These are phyloP conservation scores for Masticophis lateralis DNA, from an alignment of 2,797 vertebrate species.

Conservation along the genomic window DNA sequence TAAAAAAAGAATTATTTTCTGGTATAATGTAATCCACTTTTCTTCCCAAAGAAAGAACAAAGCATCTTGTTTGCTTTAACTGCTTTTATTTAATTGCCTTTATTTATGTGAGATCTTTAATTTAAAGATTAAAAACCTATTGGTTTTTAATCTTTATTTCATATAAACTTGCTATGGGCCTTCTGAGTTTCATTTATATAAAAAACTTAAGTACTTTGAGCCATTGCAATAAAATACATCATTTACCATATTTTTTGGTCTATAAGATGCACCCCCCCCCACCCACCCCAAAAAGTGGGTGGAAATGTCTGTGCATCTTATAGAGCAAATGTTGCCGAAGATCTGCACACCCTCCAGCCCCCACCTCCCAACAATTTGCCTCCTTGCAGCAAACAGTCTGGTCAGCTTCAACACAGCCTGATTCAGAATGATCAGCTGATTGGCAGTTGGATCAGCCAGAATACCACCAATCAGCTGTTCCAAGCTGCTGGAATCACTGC, in stretches of 20 bases:
- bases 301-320: too few species aligned
- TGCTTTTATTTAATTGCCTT: background rate
- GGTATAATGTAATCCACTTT: conserved; percentile 32
- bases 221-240: background rate
- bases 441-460: too few species aligned
- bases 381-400: too few species aligned
- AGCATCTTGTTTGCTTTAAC: background rate
- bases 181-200: background rate
- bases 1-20: conserved; percentile 32
- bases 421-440: too few species aligned
- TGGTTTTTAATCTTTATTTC: background rate
- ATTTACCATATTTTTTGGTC: background rate
- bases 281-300: too few species aligned
- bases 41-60: conserved; percentile 9
- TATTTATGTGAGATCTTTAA: background rate
- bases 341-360: too few species aligned
- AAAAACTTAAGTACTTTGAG: background rate
- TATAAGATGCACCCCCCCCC: too few species aligned
- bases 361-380: too few species aligned
- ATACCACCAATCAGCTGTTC: too few species aligned
- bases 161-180: background rate
- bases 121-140: background rate
- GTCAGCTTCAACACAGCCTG: too few species aligned
- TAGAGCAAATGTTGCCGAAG: too few species aligned
- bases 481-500: too few species aligned